Evolutionary conservation across 1,140 invertebrate genomes (phyloP).

Genomic region (Sarcophaga bullata): DNA sequence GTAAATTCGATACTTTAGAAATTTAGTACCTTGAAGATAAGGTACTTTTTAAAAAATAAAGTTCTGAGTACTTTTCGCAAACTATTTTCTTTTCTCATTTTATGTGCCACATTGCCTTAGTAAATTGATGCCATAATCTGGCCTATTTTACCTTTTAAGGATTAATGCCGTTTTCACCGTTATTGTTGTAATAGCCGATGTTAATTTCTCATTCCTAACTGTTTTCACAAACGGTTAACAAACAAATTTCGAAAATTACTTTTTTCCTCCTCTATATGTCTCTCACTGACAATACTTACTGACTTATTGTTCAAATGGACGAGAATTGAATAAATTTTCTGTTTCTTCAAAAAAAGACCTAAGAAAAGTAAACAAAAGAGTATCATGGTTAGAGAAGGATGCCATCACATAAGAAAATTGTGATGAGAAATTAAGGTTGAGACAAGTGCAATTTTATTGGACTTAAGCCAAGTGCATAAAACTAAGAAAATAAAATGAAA

Average conservation of each 20-base stretch:
- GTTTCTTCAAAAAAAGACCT: too few relatives aligned
- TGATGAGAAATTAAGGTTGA: conserved; percentile 32
- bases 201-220: neutral
- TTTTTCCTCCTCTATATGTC: neutral
- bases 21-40: too few relatives aligned
- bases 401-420: neutral
- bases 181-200: neutral
- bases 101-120: too few relatives aligned
- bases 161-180: too few relatives aligned
- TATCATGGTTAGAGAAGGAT: neutral
- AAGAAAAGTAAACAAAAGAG: neutral
- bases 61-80: too few relatives aligned
- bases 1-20: too few relatives aligned
- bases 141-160: too few relatives aligned
- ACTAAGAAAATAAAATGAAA: conserved; percentile 18
- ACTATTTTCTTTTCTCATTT: too few relatives aligned
- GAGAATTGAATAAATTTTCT: neutral
- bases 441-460: conserved; percentile 41
- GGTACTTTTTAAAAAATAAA: too few relatives aligned
- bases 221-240: neutral
- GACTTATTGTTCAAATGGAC: conserved; percentile 4
- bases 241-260: neutral
- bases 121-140: too few relatives aligned
- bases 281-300: neutral
- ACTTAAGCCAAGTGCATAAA: conserved; percentile 21